phyloP scores from a whole-genome alignment of 2,113 vertebrate genomes.

The Phainopepla nitens region DNA sequence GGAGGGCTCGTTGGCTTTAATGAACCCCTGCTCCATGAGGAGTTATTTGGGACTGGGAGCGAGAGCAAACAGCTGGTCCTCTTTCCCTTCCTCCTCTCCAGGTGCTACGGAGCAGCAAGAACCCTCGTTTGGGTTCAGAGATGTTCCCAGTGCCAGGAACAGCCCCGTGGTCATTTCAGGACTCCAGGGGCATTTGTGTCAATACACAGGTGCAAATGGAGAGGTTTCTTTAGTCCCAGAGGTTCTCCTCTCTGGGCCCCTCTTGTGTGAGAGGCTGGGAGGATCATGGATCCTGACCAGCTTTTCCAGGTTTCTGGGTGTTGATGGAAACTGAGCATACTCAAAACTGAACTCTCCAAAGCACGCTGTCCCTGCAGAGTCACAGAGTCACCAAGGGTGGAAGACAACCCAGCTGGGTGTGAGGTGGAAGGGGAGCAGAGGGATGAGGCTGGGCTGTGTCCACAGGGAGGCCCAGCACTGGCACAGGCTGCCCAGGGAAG shows the following conservation, averaged over 20 bases:
- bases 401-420: background rate
- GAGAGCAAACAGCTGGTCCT: background rate
- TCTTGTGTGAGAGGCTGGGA: background rate
- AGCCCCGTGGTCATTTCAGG: background rate
- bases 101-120: background rate
- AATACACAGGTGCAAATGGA: too few species aligned
- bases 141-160: background rate
- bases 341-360: background rate
- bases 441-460: background rate
- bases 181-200: background rate
- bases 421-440: background rate
- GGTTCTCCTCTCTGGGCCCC: background rate
- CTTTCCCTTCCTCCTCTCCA: background rate
- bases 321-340: background rate
- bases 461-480: background rate
- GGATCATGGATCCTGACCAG: background rate
- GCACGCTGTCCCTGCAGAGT: background rate
- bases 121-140: background rate
- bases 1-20: accelerated
- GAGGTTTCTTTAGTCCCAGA: background rate
- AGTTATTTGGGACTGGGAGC: background rate
- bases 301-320: background rate
- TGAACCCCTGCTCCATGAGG: accelerated
- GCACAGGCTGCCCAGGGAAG: background rate
- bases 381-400: background rate